phyloP scores from a whole-genome alignment of 2,797 vertebrate genomes.

The Acanthornis magna region DNA sequence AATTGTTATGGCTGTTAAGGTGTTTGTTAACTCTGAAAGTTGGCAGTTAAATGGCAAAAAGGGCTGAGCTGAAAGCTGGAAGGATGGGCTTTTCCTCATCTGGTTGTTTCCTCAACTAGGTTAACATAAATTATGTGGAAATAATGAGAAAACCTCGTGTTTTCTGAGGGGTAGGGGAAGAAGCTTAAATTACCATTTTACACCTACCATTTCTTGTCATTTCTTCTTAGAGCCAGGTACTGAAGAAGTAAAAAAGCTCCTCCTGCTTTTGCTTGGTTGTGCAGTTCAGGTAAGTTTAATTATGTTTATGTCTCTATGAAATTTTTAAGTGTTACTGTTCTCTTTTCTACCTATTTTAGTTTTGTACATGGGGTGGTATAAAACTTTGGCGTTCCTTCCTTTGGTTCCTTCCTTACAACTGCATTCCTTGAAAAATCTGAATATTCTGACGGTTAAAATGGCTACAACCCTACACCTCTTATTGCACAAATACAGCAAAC shows the following conservation, averaged over 20 bases:
- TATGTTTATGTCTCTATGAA: neutral
- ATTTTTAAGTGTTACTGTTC: neutral
- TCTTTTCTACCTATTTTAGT: neutral
- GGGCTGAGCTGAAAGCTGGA: neutral
- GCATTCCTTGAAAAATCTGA: neutral
- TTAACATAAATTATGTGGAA: neutral
- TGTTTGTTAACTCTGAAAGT: neutral
- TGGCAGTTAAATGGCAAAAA: neutral
- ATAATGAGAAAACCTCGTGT: neutral
- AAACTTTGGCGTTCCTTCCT: neutral
- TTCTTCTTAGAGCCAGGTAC: slow-evolving; percentile 85
- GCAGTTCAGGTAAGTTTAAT: slow-evolving; percentile 88
- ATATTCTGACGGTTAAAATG: neutral
- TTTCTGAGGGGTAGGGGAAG: neutral
- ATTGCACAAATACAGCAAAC: neutral
- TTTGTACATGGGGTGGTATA: neutral
- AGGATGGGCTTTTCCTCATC: neutral
- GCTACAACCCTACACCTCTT: neutral
- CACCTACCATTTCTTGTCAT: neutral
- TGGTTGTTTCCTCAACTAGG: neutral
- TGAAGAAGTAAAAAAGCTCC: slow-evolving; percentile 91
- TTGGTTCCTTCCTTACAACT: neutral
- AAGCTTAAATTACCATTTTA: neutral
- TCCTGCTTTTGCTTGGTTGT: slow-evolving; percentile 93
- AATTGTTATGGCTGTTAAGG: neutral